A percentile compares a stretch with the other conserved stretches of the same genome.
These are phyloP conservation scores for Tenthredo scrophulariae DNA, from an alignment of 2,888 invertebrate species.

Conservation along the genomic window DNA sequence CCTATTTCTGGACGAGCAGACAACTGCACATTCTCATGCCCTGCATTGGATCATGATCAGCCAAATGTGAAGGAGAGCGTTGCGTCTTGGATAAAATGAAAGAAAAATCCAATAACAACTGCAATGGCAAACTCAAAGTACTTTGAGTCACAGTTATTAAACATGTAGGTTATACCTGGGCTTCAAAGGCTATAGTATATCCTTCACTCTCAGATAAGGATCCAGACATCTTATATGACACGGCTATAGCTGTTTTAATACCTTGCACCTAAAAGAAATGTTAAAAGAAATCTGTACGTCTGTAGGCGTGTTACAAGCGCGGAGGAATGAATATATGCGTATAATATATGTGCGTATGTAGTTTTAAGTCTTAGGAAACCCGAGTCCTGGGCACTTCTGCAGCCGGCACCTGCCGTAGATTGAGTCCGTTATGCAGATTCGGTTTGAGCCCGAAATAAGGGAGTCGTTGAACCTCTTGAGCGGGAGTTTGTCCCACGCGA, in stretches of 20 bases:
- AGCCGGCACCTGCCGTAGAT: conserved; percentile 36
- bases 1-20: background rate
- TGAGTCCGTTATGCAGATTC: conserved; percentile 51
- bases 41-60: background rate
- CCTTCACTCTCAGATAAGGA: background rate
- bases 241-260: background rate
- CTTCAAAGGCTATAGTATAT: background rate
- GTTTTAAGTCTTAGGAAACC: conserved; percentile 38
- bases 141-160: no score
- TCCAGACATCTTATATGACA: background rate
- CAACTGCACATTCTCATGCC: background rate
- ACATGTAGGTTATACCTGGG: no score
- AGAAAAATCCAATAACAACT: background rate
- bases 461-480: conserved; percentile 44
- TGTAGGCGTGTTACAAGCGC: background rate
- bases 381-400: background rate
- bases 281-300: background rate
- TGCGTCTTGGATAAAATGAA: background rate
- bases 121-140: no score
- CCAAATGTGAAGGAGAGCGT: background rate
- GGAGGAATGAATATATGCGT: background rate
- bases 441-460: conserved; percentile 18
- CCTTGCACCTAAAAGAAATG: no score
- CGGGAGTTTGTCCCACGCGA: conserved; percentile 39
- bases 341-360: background rate